Evolutionary conservation across 2,797 vertebrate genomes (phyloP).

Genomic region (Brachyalestes nurse): DNA sequence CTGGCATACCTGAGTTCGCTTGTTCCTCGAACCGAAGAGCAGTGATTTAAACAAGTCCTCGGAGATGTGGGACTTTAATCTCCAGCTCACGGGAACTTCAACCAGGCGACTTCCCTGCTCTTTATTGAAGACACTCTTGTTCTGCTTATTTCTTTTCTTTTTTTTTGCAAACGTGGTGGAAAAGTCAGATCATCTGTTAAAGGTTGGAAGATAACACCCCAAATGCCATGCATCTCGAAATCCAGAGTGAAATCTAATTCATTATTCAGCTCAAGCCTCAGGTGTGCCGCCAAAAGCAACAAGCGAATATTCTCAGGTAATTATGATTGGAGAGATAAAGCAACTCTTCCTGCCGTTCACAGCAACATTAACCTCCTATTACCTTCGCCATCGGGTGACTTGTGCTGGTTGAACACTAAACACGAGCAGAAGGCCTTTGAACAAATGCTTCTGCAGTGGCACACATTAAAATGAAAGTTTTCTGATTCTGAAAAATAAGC

Average conservation of each 20-base stretch:
- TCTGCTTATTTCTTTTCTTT: background rate
- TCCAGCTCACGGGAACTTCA: background rate
- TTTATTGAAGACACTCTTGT: background rate
- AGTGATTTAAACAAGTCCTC: constrained; percentile 1
- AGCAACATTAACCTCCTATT: constrained; percentile 31
- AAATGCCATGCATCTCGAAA: constrained; percentile 15
- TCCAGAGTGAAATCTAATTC: background rate
- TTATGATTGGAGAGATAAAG: constrained; percentile 59
- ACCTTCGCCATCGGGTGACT: constrained; percentile 22
- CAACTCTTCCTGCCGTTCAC: constrained; percentile 29
- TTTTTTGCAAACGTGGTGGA: background rate
- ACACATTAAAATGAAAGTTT: background rate
- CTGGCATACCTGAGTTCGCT: background rate
- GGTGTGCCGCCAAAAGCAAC: constrained; percentile 40
- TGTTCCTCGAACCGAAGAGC: constrained; percentile 6
- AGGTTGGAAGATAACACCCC: constrained; percentile 33
- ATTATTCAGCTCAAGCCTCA: constrained; percentile 25
- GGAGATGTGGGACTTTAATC: constrained; percentile 13
- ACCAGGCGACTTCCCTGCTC: background rate
- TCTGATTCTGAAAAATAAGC: background rate
- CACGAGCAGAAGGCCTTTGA: background rate
- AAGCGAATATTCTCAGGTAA: constrained; percentile 55
- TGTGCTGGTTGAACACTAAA: background rate
- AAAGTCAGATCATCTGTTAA: background rate
- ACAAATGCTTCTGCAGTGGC: background rate